A percentile compares a stretch with the other conserved stretches of the same genome.
Evolutionary conservation across 2,888 invertebrate species (phyloP).

Genomic region (Punctoribates punctum): DNA sequence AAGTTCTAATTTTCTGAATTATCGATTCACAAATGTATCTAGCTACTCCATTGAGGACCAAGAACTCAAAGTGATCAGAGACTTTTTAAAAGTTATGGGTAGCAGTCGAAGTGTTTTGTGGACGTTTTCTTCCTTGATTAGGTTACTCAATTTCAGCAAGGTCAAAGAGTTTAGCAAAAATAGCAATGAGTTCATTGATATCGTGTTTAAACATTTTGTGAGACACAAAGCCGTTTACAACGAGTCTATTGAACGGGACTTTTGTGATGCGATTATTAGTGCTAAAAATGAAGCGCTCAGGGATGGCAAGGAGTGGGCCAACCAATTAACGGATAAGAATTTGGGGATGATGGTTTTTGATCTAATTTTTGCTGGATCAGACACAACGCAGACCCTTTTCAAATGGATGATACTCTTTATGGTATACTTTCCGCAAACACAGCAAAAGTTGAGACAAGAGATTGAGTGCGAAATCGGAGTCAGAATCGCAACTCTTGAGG

Average conservation of each 20-base stretch:
- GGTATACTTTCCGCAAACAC: background rate
- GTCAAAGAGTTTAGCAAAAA: background rate
- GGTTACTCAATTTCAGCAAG: background rate
- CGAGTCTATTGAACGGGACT: background rate
- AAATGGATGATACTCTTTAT: background rate
- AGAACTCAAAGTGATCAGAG: background rate
- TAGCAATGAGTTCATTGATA: background rate
- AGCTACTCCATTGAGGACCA: background rate
- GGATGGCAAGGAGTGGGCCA: background rate
- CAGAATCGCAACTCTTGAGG: background rate
- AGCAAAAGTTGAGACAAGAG: slow-evolving; percentile 1
- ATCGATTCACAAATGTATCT: background rate
- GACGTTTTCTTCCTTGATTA: background rate
- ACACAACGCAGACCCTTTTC: background rate
- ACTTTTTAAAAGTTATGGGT: background rate
- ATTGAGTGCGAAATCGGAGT: slow-evolving; percentile 16
- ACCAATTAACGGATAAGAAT: background rate
- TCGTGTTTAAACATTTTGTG: background rate
- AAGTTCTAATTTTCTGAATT: background rate
- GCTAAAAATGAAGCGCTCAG: slow-evolving; percentile 8
- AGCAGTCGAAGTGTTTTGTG: background rate
- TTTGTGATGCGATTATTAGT: background rate
- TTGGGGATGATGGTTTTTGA: background rate
- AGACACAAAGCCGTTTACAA: background rate
- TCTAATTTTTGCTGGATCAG: background rate